Evolutionary conservation across 2,888 invertebrate species (phyloP), one percentile per base, ranked within the genome.

Genomic region (Sesia apiformis): DNA sequence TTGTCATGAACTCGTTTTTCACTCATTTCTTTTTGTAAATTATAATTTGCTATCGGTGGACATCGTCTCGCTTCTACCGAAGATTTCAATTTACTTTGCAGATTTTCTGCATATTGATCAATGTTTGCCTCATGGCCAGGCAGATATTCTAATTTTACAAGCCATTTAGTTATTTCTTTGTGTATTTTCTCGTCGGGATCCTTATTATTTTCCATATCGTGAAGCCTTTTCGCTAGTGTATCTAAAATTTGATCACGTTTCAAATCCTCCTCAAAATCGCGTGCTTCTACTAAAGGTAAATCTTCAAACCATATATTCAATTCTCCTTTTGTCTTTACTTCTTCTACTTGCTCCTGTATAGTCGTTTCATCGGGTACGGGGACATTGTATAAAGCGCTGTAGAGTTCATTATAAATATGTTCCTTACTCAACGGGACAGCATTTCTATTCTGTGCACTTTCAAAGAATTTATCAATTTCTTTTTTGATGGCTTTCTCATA

Each of bases 321-420:
- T 69, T 74, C 79, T 63, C 74, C 79, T 56, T 74, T 72, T 4
- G 74, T 78, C 69, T 83, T 84, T 40, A 81, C 63, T 60, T 74
- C 67, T 66, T 80, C 81, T 7, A 83, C 76, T 67, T 81, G 73
- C 53, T 72, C 63, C 5, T 63, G 56, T 4, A 78, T 60, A 6
- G 71, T 69, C 49, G 55, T 60, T 58, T 77, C 69, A 59, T 66
- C 65, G 38, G 84, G 83, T 53, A 74, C 64, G 0, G 73, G 71
- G 3, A 81, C 72, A 63, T 72, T 76, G 55, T 69, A 81, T 42
- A 83, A 65, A 3, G 65, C 66, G 57, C 75, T 68, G 40, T 76
- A 79, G 5, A 82, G 59, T 58, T 78, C 74, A 58, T 76, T 77
- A 54, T 72, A 75, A 38, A 81, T 68, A 61, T 76, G 67, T 39